Conservation (phyloP, 2,113 vertebrate genomes). For the Pangasianodon gigas region DNA sequence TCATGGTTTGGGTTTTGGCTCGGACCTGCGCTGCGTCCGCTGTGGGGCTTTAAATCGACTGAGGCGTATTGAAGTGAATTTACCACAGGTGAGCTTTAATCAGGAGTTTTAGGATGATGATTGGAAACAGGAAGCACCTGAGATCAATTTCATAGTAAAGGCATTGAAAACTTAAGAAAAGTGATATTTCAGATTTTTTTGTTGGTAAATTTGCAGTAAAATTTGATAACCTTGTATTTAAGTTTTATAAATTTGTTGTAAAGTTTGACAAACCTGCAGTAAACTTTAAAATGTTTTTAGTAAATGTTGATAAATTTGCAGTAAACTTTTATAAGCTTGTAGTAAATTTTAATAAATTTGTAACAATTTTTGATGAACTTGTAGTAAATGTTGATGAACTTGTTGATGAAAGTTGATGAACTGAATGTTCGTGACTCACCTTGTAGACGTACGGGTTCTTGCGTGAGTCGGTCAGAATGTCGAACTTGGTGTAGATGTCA, state of each 20-base stretch:
- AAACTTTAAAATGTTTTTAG: not conserved
- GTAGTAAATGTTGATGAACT: too few relatives aligned
- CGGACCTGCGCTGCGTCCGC: not conserved
- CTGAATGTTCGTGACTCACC: constrained; percentile 68
- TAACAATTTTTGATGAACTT: not conserved
- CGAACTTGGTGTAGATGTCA: constrained; percentile 96
- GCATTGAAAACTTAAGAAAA: not conserved
- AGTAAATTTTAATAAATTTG: too few relatives aligned
- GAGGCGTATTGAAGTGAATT: not conserved
- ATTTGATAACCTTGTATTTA: too few relatives aligned
- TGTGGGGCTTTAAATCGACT: not conserved
- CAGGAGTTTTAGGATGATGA: not conserved
- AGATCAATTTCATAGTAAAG: not conserved
- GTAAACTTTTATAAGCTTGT: not conserved
- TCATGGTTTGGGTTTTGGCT: not conserved
- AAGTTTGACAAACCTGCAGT: not conserved
- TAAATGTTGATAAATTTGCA: not conserved
- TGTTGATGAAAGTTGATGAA: too few relatives aligned
- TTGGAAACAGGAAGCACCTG: not conserved
- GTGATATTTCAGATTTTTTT: not conserved
- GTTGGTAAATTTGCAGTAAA: not conserved
- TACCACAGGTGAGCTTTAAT: not conserved
- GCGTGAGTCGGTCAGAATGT: constrained; percentile 94
- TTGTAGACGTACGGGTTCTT: constrained; percentile 98
- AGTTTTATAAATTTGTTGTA: not conserved